Conservation (phyloP, 2,113 vertebrate species). For the Scomber colias region DNA sequence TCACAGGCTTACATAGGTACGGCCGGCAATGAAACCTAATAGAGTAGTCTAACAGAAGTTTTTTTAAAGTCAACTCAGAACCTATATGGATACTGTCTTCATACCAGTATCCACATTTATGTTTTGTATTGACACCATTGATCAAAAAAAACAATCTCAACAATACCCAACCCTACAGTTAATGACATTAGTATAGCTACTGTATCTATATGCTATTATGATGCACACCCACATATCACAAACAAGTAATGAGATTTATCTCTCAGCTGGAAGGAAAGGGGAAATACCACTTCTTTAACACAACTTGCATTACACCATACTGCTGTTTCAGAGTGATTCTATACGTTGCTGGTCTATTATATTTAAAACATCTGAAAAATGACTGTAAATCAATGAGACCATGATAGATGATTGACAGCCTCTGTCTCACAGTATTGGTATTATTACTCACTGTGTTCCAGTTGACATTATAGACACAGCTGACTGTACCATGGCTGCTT, state of each 20-base stretch:
- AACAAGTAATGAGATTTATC: not conserved
- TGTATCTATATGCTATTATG: conserved; percentile 14
- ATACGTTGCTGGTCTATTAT: no score
- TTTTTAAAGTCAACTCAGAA: no score
- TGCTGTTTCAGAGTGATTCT: not conserved
- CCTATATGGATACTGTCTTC: no score
- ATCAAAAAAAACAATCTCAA: not conserved
- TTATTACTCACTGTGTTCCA: no score
- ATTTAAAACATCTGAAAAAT: no score
- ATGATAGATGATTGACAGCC: not conserved
- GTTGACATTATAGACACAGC: no score
- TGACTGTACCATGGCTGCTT: not conserved
- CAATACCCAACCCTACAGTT: conserved; percentile 2
- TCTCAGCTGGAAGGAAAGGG: not conserved
- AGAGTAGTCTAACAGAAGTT: no score
- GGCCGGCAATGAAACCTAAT: no score
- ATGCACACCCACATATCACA: not conserved
- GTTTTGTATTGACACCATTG: not conserved
- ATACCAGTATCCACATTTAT: no score
- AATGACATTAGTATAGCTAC: not conserved
- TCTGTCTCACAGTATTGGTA: no score
- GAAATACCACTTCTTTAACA: not conserved
- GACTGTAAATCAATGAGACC: not conserved
- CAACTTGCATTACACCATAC: not conserved
- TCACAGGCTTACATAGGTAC: no score